These are phyloP conservation scores for Leucophora obtusa DNA, from an alignment of 2,888 invertebrate species.

Conservation along the genomic window DNA sequence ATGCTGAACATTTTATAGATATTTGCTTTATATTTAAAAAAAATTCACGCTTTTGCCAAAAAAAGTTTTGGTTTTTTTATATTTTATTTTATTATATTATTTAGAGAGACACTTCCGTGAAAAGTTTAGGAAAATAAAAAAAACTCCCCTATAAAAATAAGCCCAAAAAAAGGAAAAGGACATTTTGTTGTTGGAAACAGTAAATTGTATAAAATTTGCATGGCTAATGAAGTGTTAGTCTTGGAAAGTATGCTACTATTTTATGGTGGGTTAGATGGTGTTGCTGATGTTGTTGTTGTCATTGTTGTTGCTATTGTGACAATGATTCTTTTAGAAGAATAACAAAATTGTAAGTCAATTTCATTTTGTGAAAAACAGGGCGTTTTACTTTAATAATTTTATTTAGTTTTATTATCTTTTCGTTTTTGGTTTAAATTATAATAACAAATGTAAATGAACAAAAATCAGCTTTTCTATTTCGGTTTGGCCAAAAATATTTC, in stretches of 20 bases:
- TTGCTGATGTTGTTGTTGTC: constrained; percentile 20
- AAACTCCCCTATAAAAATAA: constrained; percentile 18
- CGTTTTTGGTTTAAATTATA: constrained; percentile 5
- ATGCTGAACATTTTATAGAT: not conserved
- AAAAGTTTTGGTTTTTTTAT: constrained; percentile 20
- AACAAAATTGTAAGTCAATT: constrained; percentile 21
- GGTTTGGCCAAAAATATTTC: constrained; percentile 6
- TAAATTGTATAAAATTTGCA: constrained; percentile 59
- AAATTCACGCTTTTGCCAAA: constrained; percentile 42
- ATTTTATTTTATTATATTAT: constrained; percentile 48
- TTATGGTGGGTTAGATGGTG: constrained; percentile 35
- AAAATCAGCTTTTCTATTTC: not conserved
- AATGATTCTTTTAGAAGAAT: not conserved
- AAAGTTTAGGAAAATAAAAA: not conserved
- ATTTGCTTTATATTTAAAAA: not conserved
- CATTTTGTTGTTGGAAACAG: not conserved
- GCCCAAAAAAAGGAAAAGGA: not conserved
- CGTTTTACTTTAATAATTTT: constrained; percentile 54
- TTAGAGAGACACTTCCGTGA: constrained; percentile 41
- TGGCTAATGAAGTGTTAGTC: constrained; percentile 62
- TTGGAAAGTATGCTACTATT: constrained; percentile 9
- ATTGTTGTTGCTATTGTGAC: constrained; percentile 10
- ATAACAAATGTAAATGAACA: too few species aligned
- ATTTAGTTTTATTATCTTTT: not conserved
- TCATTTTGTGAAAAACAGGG: constrained; percentile 33